Percentiles rank a stretch among this genome's conserved stretches.
Evolutionary conservation across 2,888 invertebrate species (phyloP).

Genomic region (Neuroscelio doddi): DNA sequence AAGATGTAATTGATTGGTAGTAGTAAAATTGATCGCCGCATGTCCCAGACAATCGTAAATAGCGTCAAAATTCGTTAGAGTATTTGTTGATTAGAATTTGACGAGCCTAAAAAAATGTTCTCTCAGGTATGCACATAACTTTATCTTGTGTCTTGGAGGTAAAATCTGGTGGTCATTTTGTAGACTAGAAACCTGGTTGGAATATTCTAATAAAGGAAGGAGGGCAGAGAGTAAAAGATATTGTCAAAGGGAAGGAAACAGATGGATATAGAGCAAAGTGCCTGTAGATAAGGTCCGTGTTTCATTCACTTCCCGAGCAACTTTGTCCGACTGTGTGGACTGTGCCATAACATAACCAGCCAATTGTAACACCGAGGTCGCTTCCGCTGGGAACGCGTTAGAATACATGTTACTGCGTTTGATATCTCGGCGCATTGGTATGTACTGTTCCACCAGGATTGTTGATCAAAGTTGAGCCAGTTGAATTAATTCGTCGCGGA

Average conservation of each 20-base stretch:
- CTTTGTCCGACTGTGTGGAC: constrained; percentile 27
- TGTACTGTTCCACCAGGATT: constrained; percentile 35
- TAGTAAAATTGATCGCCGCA: too few species aligned
- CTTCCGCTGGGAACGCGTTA: constrained; percentile 35
- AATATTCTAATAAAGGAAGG: constrained; percentile 29
- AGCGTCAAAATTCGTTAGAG: too few species aligned
- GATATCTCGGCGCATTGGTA: constrained; percentile 37
- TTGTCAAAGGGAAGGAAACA: constrained; percentile 28
- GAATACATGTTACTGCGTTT: constrained; percentile 30
- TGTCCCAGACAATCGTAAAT: too few species aligned
- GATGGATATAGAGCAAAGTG: constrained; percentile 29
- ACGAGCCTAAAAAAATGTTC: too few species aligned
- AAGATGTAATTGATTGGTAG: too few species aligned
- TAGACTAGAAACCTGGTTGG: constrained; percentile 16
- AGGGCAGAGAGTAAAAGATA: constrained; percentile 20
- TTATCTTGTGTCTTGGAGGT: not conserved
- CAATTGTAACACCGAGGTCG: constrained; percentile 40
- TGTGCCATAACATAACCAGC: constrained; percentile 40
- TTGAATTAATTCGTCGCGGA: constrained; percentile 35
- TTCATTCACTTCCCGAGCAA: constrained; percentile 34
- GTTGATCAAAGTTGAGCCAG: constrained; percentile 37
- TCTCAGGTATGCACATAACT: too few species aligned
- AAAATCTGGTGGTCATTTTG: constrained; percentile 7
- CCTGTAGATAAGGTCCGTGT: constrained; percentile 34
- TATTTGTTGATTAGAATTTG: too few species aligned